These are phyloP conservation scores for Thalassarche chlororhynchos DNA, from an alignment of 2,113 vertebrate genomes.

Conservation along the genomic window DNA sequence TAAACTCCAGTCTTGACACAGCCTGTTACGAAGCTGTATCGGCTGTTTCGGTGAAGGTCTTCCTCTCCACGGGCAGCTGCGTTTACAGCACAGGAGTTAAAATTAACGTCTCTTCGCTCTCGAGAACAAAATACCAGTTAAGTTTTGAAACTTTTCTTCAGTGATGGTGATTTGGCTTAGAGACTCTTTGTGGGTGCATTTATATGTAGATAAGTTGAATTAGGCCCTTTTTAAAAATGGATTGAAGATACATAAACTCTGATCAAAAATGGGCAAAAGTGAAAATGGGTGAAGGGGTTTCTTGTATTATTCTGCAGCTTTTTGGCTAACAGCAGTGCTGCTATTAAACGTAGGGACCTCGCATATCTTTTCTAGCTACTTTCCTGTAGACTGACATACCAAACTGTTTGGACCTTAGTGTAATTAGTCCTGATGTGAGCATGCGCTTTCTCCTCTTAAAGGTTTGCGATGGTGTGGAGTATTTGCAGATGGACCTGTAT, in stretches of 20 bases:
- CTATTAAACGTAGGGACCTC: not conserved
- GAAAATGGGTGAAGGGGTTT: not conserved
- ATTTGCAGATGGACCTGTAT: not conserved
- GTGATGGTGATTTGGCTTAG: not conserved
- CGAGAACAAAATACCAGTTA: not conserved
- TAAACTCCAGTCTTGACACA: not conserved
- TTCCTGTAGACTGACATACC: not conserved
- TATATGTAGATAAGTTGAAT: not conserved
- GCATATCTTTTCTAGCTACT: not conserved
- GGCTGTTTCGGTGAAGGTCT: not conserved
- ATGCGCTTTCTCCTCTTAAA: not conserved
- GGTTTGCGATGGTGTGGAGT: not conserved
- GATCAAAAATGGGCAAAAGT: not conserved
- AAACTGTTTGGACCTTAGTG: not conserved
- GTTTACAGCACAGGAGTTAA: not conserved
- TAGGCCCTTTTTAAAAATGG: not conserved
- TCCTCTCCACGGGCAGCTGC: not conserved
- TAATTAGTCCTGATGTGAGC: not conserved
- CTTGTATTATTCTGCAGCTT: not conserved
- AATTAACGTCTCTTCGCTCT: not conserved
- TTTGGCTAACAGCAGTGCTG: not conserved
- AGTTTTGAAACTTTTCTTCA: not conserved
- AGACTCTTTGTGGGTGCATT: not conserved
- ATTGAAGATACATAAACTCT: not conserved
- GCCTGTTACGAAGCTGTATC: fast-evolving